Percentiles rank a stretch among this genome's conserved stretches.
These are phyloP conservation scores for Erythrocercus mccallii DNA, from an alignment of 2,113 vertebrate genomes.

Conservation along the genomic window DNA sequence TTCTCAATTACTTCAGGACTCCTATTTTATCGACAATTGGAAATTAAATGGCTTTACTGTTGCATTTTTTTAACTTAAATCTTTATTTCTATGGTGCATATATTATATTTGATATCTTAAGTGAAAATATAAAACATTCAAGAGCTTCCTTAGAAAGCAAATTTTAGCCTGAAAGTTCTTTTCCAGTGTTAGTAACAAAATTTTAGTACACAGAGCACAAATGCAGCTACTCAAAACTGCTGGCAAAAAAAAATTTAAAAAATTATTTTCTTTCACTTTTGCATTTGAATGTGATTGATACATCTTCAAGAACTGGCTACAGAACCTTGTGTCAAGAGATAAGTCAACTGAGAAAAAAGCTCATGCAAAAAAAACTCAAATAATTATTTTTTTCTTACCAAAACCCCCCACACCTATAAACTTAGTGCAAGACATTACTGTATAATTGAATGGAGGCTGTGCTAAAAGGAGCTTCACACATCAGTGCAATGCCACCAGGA, in stretches of 20 bases:
- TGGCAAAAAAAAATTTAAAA: too few relatives aligned
- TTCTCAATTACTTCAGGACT: background rate
- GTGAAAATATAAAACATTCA: background rate
- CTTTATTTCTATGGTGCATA: background rate
- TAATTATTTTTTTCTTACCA: background rate
- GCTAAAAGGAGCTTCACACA: background rate
- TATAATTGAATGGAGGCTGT: background rate
- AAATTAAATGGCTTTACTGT: background rate
- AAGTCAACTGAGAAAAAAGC: background rate
- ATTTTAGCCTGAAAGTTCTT: background rate
- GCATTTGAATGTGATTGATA: background rate
- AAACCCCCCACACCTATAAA: background rate
- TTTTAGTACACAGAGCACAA: background rate
- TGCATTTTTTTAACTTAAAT: background rate
- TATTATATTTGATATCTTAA: background rate
- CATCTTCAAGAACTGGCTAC: background rate
- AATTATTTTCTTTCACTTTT: background rate
- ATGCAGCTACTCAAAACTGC: background rate
- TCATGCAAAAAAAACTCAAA: background rate
- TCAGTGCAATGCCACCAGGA: background rate
- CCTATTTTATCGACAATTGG: background rate
- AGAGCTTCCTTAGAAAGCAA: background rate
- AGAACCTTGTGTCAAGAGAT: background rate
- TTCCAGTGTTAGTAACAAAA: background rate
- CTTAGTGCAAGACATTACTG: background rate